Percentiles rank a stretch among this genome's conserved stretches.
Evolutionary conservation across 2,797 vertebrate species (phyloP).

Genomic region (Astyanax mexicanus): DNA sequence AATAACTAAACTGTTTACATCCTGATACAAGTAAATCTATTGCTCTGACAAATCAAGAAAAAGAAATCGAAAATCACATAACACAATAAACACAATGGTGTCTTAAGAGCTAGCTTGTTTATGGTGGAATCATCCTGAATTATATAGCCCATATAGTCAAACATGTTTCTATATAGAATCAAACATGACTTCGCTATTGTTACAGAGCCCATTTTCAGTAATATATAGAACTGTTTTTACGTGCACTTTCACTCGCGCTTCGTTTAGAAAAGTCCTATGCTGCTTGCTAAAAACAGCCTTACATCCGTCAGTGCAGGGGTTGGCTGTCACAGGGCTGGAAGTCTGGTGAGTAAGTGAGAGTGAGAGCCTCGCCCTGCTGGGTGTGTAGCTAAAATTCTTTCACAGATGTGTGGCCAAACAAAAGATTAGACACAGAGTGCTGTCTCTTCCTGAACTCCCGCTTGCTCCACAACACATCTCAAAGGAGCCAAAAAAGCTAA

Average conservation of each 20-base stretch:
- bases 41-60: no score
- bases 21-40: no score
- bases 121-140: no score
- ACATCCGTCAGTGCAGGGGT: not conserved
- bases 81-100: no score
- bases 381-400: slow-evolving; percentile 57
- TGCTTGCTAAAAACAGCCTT: not conserved
- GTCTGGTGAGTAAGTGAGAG: slow-evolving; percentile 19
- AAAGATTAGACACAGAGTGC: slow-evolving; percentile 9
- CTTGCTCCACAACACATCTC: slow-evolving; percentile 2
- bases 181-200: no score
- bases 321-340: not conserved
- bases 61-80: no score
- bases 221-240: not conserved
- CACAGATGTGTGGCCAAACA: slow-evolving; percentile 35
- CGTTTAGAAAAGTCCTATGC: not conserved
- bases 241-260: not conserved
- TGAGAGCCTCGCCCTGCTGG: slow-evolving; percentile 42
- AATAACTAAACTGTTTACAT: no score
- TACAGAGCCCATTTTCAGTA: no score
- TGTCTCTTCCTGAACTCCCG: slow-evolving; percentile 21
- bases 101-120: no score
- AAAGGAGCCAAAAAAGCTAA: not conserved
- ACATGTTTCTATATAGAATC: no score
- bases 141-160: no score